phyloP scores from a whole-genome alignment of 2,797 vertebrate species.

The Acrocephalus scirpaceus region DNA sequence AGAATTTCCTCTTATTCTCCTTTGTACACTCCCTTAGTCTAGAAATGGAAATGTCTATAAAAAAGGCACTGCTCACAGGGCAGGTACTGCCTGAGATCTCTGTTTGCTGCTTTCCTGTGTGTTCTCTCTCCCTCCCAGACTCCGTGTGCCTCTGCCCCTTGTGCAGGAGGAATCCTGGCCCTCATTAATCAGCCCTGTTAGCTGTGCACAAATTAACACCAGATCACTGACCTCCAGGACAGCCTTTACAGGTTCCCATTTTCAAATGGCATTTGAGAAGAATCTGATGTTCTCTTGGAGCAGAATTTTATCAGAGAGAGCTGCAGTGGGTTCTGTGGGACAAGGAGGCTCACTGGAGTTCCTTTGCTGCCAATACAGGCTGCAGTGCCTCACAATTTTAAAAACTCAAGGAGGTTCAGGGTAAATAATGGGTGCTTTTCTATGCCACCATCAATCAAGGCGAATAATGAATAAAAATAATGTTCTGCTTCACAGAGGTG shows the following conservation, averaged over 20 bases:
- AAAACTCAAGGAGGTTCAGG: neutral
- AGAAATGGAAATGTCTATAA: neutral
- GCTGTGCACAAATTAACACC: neutral
- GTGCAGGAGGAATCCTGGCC: neutral
- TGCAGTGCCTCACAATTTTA: neutral
- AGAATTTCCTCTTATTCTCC: neutral
- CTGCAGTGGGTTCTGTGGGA: neutral
- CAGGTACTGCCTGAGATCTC: neutral
- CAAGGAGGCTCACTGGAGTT: neutral
- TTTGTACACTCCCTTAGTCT: no score
- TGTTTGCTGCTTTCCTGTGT: neutral
- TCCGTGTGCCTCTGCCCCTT: neutral
- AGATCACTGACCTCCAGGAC: neutral
- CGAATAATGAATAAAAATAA: conserved; percentile 47
- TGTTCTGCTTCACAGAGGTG: neutral
- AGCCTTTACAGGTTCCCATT: neutral
- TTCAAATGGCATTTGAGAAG: neutral
- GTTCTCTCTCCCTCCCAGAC: neutral
- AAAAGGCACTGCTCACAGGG: neutral
- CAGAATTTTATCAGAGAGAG: neutral
- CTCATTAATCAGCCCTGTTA: neutral
- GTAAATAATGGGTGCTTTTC: conserved; percentile 3
- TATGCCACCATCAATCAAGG: neutral
- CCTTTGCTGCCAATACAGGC: neutral
- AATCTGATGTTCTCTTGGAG: neutral